Evolutionary conservation across 2,888 invertebrate species (phyloP), one percentile per base, ranked within the genome.

Genomic region (Aphodius sticticus): DNA sequence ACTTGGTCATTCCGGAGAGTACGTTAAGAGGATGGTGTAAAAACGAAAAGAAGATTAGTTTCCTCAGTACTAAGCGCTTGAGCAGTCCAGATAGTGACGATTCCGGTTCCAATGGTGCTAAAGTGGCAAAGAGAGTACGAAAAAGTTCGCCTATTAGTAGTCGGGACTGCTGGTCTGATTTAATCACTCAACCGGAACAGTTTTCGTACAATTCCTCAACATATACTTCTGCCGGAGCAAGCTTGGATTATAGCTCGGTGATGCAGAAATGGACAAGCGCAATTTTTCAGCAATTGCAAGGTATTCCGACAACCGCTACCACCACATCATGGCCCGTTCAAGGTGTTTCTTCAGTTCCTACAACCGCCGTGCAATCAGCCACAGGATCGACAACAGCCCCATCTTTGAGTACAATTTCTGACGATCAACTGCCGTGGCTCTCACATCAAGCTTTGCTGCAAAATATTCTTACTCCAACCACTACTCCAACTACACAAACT

Each of bases 11-110:
- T 16, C 96, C 96, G 0, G 96, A 96, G 88, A 96, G 96, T 2
- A 96, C 96, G 6, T 90, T 96, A 15, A 92, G 96, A 4, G 96
- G 96, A 80, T 96, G 96, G 96, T 96, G 96, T 89, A 96, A 96
- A 88, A 95, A 95, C 86, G 95, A 96, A 86, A 94, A 95, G 85
- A 96, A 96, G 88, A 90, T 93, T 4, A 89, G 94, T 83, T 92
- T 93, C 87, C 93, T 94, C 86, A 94, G 94, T 37, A 74, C 36
- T 36, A 35, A 37, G n/a, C 91, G 94, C 9, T 93, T 94, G 85
- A 93, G 94, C 77, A 93, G 93, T 7, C 94, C 94, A 0, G 95
- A 95, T 83, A 94, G 94, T 71, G 92, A 92, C 85, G 92, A 92
- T 86, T 91, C 92, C 9, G 53, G 53, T 53, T 53, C 53, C 9